A percentile compares a stretch with the other conserved stretches of the same genome.
Evolutionary conservation across 1,140 invertebrate genomes (phyloP).

Genomic region (Tetraneura akinire): DNA sequence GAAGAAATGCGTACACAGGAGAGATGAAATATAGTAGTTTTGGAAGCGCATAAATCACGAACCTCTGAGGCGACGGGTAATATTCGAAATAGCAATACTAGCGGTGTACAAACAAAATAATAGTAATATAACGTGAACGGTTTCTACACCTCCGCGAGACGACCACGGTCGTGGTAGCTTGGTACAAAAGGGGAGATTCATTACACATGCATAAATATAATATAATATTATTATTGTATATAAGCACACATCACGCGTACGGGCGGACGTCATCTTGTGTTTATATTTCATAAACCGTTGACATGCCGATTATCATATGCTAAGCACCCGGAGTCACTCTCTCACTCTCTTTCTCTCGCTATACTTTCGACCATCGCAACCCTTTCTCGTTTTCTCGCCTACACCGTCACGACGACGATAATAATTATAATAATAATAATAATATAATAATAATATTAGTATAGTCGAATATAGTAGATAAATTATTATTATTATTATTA

Average conservation of each 20-base stretch:
- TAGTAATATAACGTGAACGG: conserved; percentile 21
- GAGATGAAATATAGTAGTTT: conserved; percentile 27
- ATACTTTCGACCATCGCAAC: not conserved
- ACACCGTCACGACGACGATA: not conserved
- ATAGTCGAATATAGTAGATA: not conserved
- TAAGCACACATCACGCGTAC: not conserved
- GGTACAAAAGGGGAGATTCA: not conserved
- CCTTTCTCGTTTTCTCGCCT: not conserved
- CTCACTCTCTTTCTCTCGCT: too few relatives aligned
- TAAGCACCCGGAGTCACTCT: conserved; percentile 9
- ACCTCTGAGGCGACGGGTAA: conserved; percentile 26
- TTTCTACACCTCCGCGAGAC: not conserved
- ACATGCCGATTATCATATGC: conserved; percentile 43
- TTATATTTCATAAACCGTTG: conserved; percentile 46
- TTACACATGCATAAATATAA: not conserved
- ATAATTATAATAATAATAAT: not conserved
- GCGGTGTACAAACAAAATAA: not conserved
- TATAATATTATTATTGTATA: not conserved
- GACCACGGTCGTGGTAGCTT: not conserved
- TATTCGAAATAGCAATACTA: conserved; percentile 36
- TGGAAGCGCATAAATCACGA: conserved; percentile 40
- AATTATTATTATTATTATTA: too few relatives aligned
- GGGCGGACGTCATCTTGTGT: conserved; percentile 1
- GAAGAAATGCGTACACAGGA: too few relatives aligned
- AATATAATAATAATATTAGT: not conserved